Conservation (phyloP, 2,797 vertebrate species). For the Chaetophractus vellerosus region DNA sequence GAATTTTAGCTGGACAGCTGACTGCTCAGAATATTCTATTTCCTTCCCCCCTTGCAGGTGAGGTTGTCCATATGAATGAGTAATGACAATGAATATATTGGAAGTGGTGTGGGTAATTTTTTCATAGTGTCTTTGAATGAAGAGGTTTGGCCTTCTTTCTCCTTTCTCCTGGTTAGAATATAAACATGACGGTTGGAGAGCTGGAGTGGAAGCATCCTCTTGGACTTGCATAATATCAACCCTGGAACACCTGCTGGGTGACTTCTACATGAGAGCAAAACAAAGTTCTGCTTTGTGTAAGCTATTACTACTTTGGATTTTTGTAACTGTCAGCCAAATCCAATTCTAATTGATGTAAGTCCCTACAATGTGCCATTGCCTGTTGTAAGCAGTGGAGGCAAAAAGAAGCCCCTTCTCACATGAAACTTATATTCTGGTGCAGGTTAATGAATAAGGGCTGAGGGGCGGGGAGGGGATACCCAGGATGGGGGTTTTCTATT, state of each 20-base stretch:
- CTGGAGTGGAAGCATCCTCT: neutral
- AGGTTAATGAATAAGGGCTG: neutral
- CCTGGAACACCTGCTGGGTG: neutral
- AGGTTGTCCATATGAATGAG: neutral
- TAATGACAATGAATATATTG: neutral
- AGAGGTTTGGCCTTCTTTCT: fast-evolving
- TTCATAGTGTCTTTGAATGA: neutral
- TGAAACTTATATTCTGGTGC: neutral
- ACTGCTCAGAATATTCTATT: neutral
- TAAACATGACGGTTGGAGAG: neutral
- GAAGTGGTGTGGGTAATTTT: neutral
- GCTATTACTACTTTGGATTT: neutral
- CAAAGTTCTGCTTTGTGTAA: neutral
- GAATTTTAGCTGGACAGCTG: neutral
- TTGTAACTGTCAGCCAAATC: neutral
- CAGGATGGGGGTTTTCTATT: neutral
- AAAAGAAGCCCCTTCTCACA: neutral
- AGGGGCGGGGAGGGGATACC: neutral
- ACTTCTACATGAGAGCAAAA: neutral
- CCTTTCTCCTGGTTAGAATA: neutral
- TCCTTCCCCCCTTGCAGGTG: neutral
- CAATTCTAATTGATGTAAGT: neutral
- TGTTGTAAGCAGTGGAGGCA: neutral
- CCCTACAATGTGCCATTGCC: neutral
- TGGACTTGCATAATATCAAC: neutral